These are phyloP conservation scores for Philantomba maxwellii DNA, from an alignment of 2,113 vertebrate species.

Conservation along the genomic window DNA sequence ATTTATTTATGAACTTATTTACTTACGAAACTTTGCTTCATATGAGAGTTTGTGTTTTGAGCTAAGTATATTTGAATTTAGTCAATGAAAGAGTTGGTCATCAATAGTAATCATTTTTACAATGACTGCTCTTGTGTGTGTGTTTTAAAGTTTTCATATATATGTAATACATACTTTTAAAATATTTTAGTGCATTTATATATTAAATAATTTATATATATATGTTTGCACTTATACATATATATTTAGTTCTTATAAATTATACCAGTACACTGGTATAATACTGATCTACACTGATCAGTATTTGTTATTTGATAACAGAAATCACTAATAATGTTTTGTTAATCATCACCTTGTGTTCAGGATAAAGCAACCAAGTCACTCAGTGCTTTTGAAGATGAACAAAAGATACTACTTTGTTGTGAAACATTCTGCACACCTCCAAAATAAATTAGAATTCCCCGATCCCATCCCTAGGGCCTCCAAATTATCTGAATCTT, in stretches of 20 bases:
- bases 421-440: conserved; percentile 1
- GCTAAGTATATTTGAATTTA: neutral
- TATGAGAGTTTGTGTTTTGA: neutral
- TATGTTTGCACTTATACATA: neutral
- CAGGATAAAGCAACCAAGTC: neutral
- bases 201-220: neutral
- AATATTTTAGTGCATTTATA: neutral
- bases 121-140: neutral
- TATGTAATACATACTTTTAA: neutral
- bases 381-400: neutral
- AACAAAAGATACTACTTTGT: conserved; percentile 1
- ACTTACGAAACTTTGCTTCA: neutral
- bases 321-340: neutral
- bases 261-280: neutral
- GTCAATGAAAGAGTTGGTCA: neutral
- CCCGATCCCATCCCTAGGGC: neutral
- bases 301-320: neutral
- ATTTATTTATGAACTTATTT: neutral
- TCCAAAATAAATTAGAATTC: conserved; percentile 4
- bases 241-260: neutral
- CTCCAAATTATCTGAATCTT: neutral
- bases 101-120: neutral
- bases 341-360: neutral
- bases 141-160: neutral
- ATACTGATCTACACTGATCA: neutral